Conservation (phyloP, 2,888 invertebrate genomes). For the Danaus chrysippus region DNA sequence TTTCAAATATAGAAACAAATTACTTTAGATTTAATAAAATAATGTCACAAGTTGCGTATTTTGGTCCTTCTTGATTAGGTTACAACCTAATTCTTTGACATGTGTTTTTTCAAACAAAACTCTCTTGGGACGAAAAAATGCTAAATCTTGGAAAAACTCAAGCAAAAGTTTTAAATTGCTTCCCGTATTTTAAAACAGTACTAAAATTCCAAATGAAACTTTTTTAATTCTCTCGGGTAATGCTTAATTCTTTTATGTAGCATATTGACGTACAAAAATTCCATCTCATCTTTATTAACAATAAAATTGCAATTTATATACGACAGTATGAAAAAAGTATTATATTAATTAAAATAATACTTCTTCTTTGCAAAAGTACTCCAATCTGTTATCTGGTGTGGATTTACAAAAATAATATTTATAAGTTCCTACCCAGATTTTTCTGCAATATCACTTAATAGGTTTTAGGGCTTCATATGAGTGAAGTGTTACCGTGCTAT, state of each 20-base stretch:
- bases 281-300: slow-evolving; percentile 5
- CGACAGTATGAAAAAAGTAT: too few species aligned
- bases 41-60: too few species aligned
- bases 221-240: slow-evolving; percentile 27
- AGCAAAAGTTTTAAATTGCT: slow-evolving; percentile 28
- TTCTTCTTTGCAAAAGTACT: too few species aligned
- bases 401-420: too few species aligned
- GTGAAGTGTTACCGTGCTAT: too few species aligned
- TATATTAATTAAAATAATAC: too few species aligned
- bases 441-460: too few species aligned
- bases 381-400: too few species aligned
- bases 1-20: too few species aligned
- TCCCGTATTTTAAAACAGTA: slow-evolving; percentile 23
- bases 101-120: not conserved
- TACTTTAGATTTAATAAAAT: too few species aligned
- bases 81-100: not conserved
- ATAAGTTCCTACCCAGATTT: too few species aligned
- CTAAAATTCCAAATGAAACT: slow-evolving; percentile 24
- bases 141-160: slow-evolving; percentile 14
- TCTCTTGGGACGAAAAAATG: not conserved
- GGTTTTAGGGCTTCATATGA: too few species aligned
- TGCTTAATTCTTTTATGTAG: slow-evolving; percentile 26
- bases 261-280: slow-evolving; percentile 9
- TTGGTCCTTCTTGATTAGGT: not conserved
- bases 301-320: not conserved